Evolutionary conservation across 2,113 vertebrate species (phyloP), one percentile per base, ranked within the genome.

Genomic region (Halichoerus grypus): DNA sequence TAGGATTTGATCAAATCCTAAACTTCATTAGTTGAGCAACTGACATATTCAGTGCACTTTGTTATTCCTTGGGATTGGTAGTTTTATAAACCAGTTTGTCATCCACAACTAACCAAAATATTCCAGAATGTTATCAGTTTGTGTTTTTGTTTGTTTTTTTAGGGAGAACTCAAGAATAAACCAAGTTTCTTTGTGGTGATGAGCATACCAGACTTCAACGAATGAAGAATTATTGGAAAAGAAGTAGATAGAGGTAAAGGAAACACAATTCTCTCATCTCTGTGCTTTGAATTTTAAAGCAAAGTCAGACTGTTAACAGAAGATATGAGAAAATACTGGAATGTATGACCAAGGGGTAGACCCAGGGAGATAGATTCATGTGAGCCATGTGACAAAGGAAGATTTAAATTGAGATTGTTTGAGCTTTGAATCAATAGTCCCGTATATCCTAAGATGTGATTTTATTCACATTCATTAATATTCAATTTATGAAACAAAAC

Each of bases 321-420:
- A 83, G 36, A 61, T 79, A 67, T 11, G n/a, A 95, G 74, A 86
- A 82, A 94, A 19, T 69, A 59, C 11, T 65, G 10, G 57, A 57
- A 72, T 46, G 4, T 26, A 8, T 91, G n/a, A 82, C 63, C 71
- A 31, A 89, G 28, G 10, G 5, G 9, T 67, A 85, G 36, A 93
- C 79, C 10, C 33, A 88, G 19, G 22, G 57, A 90, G n/a, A 51
- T 1, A 85, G 57, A 92, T 74, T 97, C 72, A 81, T n/a, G 19
- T 63, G 63, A 96, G 5, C 21, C 28, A n/a, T 63, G 3, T 80
- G 42, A 83, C 46, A 87, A 81, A 85, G 76, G 21, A 87, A n/a
- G 42, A 57, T 85, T 95, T 96, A 88, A 87, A 77, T 88, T 89
- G 74, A 91, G n/a, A 69, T 57, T 84, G 11, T 83, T 82, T 82